A percentile compares a stretch with the other conserved stretches of the same genome.
Evolutionary conservation across 2,888 invertebrate species (phyloP).

Genomic region (Leptopilina drosophilae): DNA sequence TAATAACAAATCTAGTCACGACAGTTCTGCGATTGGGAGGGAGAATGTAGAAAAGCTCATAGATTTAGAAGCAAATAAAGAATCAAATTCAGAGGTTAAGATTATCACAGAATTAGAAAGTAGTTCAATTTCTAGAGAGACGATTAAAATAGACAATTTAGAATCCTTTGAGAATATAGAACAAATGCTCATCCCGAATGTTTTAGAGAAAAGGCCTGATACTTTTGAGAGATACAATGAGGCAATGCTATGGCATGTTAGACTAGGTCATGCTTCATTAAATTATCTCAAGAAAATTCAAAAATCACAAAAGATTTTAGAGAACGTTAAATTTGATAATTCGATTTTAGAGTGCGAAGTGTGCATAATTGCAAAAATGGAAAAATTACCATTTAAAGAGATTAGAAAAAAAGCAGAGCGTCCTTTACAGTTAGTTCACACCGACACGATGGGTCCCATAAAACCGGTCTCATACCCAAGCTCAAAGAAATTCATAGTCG

Average conservation of each 20-base stretch:
- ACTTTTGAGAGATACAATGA: slow-evolving; percentile 14
- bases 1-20: neutral
- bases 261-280: slow-evolving; percentile 49
- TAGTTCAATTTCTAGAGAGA: slow-evolving; percentile 20
- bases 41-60: slow-evolving; percentile 37
- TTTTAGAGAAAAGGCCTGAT: slow-evolving; percentile 27
- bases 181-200: slow-evolving; percentile 25
- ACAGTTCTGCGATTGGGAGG: slow-evolving; percentile 40
- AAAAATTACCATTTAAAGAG: slow-evolving; percentile 45
- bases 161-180: slow-evolving; percentile 6
- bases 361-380: slow-evolving; percentile 51
- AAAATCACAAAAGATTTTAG: slow-evolving; percentile 47
- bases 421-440: slow-evolving; percentile 52
- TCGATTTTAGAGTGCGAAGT: slow-evolving; percentile 52
- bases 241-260: slow-evolving; percentile 41
- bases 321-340: slow-evolving; percentile 51
- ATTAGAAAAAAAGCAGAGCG: slow-evolving; percentile 34
- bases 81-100: neutral
- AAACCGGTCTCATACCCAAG: slow-evolving; percentile 48
- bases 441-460: slow-evolving; percentile 53
- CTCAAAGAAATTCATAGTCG: slow-evolving; percentile 42
- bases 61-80: neutral
- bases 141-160: slow-evolving; percentile 19
- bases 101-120: slow-evolving; percentile 10
- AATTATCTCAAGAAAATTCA: slow-evolving; percentile 50